A percentile compares a stretch with the other conserved stretches of the same genome.
These are phyloP conservation scores for Leucozona laternaria DNA, from an alignment of 2,888 invertebrate genomes.

Conservation along the genomic window DNA sequence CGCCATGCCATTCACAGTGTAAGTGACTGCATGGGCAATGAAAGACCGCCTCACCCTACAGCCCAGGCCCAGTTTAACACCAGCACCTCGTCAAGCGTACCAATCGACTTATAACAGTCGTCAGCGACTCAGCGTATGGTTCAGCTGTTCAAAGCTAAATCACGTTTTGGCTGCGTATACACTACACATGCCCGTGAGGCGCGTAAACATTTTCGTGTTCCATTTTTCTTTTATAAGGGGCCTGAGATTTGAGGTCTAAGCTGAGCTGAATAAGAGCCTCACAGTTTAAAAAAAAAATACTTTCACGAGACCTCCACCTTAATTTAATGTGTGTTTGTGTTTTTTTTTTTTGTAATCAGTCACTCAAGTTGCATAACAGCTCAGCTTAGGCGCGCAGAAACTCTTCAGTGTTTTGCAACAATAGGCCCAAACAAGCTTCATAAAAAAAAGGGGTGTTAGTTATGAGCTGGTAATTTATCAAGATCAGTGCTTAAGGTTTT, in stretches of 20 bases:
- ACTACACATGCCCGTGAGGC: slow-evolving; percentile 49
- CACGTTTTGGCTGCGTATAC: slow-evolving; percentile 40
- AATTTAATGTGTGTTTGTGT: slow-evolving; percentile 54
- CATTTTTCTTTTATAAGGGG: slow-evolving; percentile 35
- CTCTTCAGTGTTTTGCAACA: slow-evolving; percentile 39
- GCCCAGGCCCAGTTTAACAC: background rate
- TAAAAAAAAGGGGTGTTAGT: slow-evolving; percentile 10
- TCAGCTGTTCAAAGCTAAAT: slow-evolving; percentile 44
- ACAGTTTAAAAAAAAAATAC: slow-evolving; percentile 44
- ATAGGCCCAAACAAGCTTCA: background rate
- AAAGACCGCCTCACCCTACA: slow-evolving; percentile 26
- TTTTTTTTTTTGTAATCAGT: background rate
- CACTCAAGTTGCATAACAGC: slow-evolving; percentile 54
- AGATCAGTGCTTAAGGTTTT: slow-evolving; percentile 57
- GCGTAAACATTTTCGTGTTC: slow-evolving; percentile 53
- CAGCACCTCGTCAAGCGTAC: slow-evolving; percentile 29
- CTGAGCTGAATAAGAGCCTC: slow-evolving; percentile 17
- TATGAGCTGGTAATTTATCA: slow-evolving; percentile 29
- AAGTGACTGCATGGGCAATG: slow-evolving; percentile 20
- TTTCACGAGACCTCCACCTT: slow-evolving; percentile 75
- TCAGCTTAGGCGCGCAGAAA: slow-evolving; percentile 37
- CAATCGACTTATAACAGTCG: slow-evolving; percentile 17
- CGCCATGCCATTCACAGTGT: background rate
- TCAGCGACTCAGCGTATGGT: too few relatives aligned
- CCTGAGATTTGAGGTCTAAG: slow-evolving; percentile 5